Evolutionary conservation across 2,888 invertebrate species (phyloP).

Genomic region (Lochmaea crataegi): DNA sequence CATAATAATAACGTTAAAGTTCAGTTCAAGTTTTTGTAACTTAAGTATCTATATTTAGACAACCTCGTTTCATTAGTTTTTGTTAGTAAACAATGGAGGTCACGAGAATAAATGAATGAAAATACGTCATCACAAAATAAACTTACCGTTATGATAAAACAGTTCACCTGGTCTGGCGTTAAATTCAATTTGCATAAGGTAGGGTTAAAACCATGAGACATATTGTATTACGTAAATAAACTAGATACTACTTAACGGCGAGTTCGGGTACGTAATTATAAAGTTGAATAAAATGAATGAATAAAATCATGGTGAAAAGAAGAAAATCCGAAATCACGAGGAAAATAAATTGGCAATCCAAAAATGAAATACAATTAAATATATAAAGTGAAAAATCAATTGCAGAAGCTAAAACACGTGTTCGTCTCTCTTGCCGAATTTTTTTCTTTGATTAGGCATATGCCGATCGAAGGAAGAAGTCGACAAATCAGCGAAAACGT

Average conservation of each 20-base stretch:
- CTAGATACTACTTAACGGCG: too few species aligned
- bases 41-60: slow-evolving; percentile 27
- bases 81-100: slow-evolving; percentile 27
- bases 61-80: slow-evolving; percentile 18
- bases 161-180: slow-evolving; percentile 17
- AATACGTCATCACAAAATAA: slow-evolving; percentile 20
- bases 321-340: too few species aligned
- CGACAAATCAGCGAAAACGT: too few species aligned
- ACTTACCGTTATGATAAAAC: slow-evolving; percentile 9
- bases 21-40: background rate
- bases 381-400: too few species aligned
- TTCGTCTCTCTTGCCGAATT: too few species aligned
- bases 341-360: too few species aligned
- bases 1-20: background rate
- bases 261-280: background rate
- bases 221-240: background rate
- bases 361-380: too few species aligned
- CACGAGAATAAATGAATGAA: slow-evolving; percentile 25
- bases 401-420: too few species aligned
- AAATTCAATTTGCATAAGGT: background rate
- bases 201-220: background rate
- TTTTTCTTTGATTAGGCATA: too few species aligned
- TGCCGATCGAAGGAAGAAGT: too few species aligned
- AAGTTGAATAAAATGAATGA: too few species aligned
- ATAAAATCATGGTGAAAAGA: too few species aligned